Conservation (phyloP, 1,140 invertebrate genomes). For the Drosophila albomicans region DNA sequence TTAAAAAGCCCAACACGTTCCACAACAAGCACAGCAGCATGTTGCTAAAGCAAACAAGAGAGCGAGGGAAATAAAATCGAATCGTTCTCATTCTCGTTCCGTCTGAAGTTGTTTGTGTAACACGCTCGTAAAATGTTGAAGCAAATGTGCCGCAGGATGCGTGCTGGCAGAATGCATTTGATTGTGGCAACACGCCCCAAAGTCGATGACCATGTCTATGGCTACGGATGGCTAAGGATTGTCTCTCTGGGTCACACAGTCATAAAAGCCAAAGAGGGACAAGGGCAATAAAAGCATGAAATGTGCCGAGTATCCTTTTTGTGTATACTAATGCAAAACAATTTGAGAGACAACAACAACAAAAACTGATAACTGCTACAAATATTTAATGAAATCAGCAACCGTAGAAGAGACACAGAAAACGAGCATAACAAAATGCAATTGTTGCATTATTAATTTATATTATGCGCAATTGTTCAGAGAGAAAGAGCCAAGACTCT, state of each 20-base stretch:
- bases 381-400: constrained; percentile 82
- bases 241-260: not conserved
- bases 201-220: constrained; percentile 19
- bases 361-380: constrained; percentile 62
- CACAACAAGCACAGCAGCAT: constrained; percentile 43
- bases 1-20: constrained; percentile 73
- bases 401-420: not conserved
- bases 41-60: constrained; percentile 58
- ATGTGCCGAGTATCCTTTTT: constrained; percentile 16
- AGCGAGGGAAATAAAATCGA: constrained; percentile 33
- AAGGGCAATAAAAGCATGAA: constrained; percentile 53
- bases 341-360: constrained; percentile 21
- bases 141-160: constrained; percentile 40
- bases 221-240: not conserved
- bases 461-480: constrained; percentile 81
- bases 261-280: constrained; percentile 58
- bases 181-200: constrained; percentile 14
- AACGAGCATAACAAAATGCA: constrained; percentile 73
- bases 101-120: constrained; percentile 28
- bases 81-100: constrained; percentile 3
- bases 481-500: not conserved
- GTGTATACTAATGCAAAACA: constrained; percentile 37
- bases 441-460: constrained; percentile 84
- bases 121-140: constrained; percentile 68
- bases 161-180: constrained; percentile 62